Evolutionary conservation across 1,140 invertebrate species (phyloP), one percentile per base, ranked within the genome.

Genomic region (Brachystomella parvula): DNA sequence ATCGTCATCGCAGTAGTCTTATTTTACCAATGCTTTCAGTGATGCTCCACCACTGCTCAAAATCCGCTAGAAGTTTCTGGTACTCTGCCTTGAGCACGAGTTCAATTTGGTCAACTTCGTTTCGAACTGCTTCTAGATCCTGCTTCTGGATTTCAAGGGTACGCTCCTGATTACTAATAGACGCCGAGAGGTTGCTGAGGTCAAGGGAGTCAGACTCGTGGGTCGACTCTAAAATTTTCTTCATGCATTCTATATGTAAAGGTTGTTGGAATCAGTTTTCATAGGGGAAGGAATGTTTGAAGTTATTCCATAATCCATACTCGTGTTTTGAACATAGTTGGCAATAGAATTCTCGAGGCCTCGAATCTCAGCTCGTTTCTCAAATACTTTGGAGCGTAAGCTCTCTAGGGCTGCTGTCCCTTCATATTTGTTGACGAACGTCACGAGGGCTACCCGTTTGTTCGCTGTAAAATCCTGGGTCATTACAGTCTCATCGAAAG

Each of bases 41-140:
- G 6, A 49, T 57, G 9, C n/a, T 29, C 66, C 66, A 67, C 61
- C 61, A 67, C 19, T 33, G 26, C 28, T 70, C 68, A 61, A 70
- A 70, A 3, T 65, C 61, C 47, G 26, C 31, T 35, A 66, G 30
- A 6, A 66, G 33, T 49, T 66, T 61, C 17, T 57, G 30, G 29
- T 61, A 66, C 39, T 39, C 19, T 0, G 59, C 28, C 21, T 61
- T 66, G 19, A 66, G 59, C 19, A 17, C 19, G 24, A 28, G 19
- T 35, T 61, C 58, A 0, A 39, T 12, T 2, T 66, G 29, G 17
- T 28, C 26, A 21, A 53, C 59, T 56, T 53, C 28, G 12, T 61
- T 29, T 29, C 33, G 39, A 61, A 44, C 29, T 19, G 19, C 19
- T n/a, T 49, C 9, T 0, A 66, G 56, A 31, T 56, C 33, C 19